Evolutionary conservation across 2,113 vertebrate genomes (phyloP).

Genomic region (Sialia sialis): DNA sequence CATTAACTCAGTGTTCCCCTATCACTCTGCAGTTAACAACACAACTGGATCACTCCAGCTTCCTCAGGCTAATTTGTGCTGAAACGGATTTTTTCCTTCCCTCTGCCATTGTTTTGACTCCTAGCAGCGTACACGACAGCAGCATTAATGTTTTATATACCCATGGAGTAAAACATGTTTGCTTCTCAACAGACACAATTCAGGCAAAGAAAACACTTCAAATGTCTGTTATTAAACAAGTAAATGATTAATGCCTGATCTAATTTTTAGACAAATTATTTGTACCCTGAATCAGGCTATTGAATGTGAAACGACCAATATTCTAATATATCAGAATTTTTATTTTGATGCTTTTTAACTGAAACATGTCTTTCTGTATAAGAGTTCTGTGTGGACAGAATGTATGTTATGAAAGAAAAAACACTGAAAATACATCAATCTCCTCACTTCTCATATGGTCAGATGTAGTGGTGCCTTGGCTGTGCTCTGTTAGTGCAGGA

Average conservation of each 20-base stretch:
- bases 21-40: background rate
- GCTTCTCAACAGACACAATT: background rate
- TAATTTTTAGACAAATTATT: background rate
- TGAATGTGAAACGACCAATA: background rate
- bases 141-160: background rate
- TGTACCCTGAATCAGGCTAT: background rate
- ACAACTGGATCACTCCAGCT: background rate
- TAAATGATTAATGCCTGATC: background rate
- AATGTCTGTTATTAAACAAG: background rate
- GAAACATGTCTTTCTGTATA: background rate
- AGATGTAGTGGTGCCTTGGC: background rate
- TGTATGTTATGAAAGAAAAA: background rate
- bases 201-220: background rate
- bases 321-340: background rate
- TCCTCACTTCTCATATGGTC: background rate
- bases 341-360: background rate
- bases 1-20: background rate
- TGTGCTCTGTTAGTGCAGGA: background rate
- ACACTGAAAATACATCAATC: background rate
- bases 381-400: background rate
- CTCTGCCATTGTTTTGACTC: background rate
- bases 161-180: background rate
- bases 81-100: background rate
- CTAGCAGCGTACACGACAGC: background rate
- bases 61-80: background rate